phyloP scores from a whole-genome alignment of 2,888 invertebrate species.

The Oxytorus armatus region DNA sequence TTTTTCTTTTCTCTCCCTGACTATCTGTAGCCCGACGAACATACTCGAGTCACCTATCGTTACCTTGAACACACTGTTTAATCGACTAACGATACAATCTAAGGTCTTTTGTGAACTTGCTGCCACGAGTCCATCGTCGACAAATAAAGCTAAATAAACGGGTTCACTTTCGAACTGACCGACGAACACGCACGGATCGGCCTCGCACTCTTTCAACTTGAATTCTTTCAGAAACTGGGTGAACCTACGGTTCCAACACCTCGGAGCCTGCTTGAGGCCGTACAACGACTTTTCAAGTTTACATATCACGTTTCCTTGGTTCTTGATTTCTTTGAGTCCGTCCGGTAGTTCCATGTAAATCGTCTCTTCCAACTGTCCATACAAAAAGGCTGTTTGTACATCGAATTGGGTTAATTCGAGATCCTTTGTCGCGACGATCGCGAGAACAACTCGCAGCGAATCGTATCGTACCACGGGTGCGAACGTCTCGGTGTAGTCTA shows the following conservation, averaged over 20 bases:
- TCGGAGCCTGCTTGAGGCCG: slow-evolving; percentile 78
- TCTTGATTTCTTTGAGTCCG: neutral
- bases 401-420: too few relatives aligned
- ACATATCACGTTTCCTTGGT: neutral
- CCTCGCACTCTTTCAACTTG: slow-evolving; percentile 70
- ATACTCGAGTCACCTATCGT: slow-evolving; percentile 25
- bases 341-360: too few relatives aligned
- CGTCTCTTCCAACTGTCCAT: too few relatives aligned
- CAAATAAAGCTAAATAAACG: slow-evolving; percentile 56
- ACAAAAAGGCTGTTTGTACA: too few relatives aligned
- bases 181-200: slow-evolving; percentile 68
- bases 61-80: slow-evolving; percentile 46
- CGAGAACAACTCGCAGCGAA: too few relatives aligned
- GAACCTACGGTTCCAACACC: slow-evolving; percentile 76
- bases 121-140: slow-evolving; percentile 66
- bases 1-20: slow-evolving; percentile 37
- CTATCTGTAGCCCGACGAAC: slow-evolving; percentile 61
- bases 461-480: too few relatives aligned
- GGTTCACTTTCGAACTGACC: slow-evolving; percentile 44
- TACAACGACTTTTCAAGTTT: slow-evolving; percentile 75
- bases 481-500: too few relatives aligned
- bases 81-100: neutral
- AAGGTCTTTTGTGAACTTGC: slow-evolving; percentile 28
- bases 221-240: slow-evolving; percentile 66
- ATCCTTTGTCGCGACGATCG: too few relatives aligned